These are phyloP conservation scores for Tenrec ecaudatus DNA, from an alignment of 2,113 vertebrate species.

Conservation along the genomic window DNA sequence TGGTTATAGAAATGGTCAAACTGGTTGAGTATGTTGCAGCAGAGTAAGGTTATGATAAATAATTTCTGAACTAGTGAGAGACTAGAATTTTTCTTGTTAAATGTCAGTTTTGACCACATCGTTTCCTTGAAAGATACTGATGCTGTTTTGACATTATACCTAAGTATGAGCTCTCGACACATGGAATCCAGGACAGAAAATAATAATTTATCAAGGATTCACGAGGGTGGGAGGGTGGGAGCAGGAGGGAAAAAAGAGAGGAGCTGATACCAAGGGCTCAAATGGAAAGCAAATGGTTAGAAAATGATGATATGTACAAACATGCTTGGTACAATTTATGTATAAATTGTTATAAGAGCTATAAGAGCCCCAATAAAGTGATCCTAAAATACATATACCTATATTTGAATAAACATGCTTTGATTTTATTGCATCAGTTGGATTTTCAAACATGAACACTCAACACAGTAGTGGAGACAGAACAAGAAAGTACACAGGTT, in stretches of 20 bases:
- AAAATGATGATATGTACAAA: too few species aligned
- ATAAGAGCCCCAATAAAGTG: too few species aligned
- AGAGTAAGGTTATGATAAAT: neutral
- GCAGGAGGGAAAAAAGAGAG: too few species aligned
- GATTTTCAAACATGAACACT: conserved; percentile 24
- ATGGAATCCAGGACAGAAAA: too few species aligned
- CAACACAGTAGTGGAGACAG: neutral
- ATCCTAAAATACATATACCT: neutral
- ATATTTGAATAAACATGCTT: neutral
- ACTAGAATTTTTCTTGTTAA: conserved; percentile 34
- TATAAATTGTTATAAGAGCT: too few species aligned
- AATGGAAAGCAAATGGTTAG: too few species aligned
- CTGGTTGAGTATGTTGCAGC: neutral
- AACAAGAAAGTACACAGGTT: neutral
- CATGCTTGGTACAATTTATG: too few species aligned
- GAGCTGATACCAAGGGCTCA: too few species aligned
- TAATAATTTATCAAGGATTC: too few species aligned
- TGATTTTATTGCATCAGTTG: neutral
- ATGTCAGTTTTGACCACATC: neutral
- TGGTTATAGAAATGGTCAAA: conserved; percentile 29
- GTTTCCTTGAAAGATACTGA: neutral
- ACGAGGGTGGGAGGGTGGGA: too few species aligned
- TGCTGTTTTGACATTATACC: neutral
- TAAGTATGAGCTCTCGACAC: neutral
- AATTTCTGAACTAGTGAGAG: conserved; percentile 16